Base-by-base conservation (phyloP, 1,140 invertebrate species). In the Penaeus indicus region DNA sequence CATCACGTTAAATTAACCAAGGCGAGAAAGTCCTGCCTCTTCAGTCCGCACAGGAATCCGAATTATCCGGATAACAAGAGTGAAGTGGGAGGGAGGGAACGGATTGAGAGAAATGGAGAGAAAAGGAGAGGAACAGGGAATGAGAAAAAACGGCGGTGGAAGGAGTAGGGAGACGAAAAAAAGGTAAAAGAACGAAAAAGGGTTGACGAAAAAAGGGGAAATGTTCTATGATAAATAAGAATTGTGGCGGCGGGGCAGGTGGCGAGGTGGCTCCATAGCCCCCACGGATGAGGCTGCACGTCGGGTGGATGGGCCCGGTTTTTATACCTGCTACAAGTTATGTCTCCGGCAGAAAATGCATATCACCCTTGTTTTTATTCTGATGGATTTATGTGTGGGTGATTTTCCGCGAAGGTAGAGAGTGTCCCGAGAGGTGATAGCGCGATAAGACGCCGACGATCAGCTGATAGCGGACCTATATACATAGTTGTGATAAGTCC, bases 321-420 rank as follows among this genome's bases (percentile, higher is more conserved):
- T 86, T 86, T 86, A 79, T 79, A 25, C 67, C 75, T 13, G 22
- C 75, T 86, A 72, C 77, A 86, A 86, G 85, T 86, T 86, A 86
- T 86, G 85, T 86, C 85, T 86, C 78, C 78, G 22, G 25, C 85
- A 80, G 77, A 80, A 86, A 77, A 79, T 86, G 85, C 85, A 86
- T 79, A 86, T 86, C 85, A 86, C 85, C 85, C 78, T 86, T 86
- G 85, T 86, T 86, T 86, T 86, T 86, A 67, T 79, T 79, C 77
- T 79, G 85, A 86, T 78, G 61, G 85, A 86, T 86, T 86, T 86
- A 86, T 86, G 85, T n/a, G 25, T 60, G 38, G 77, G 62, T 80
- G 85, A 86, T 80, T 86, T 64, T 79, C 77, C 77, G 54, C 47
- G 27, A 54, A 67, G 84, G 69, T 77, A 77, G 83, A 84, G 67